Evolutionary conservation across 2,888 invertebrate species (phyloP).

Genomic region (Drosophila mulleri): DNA sequence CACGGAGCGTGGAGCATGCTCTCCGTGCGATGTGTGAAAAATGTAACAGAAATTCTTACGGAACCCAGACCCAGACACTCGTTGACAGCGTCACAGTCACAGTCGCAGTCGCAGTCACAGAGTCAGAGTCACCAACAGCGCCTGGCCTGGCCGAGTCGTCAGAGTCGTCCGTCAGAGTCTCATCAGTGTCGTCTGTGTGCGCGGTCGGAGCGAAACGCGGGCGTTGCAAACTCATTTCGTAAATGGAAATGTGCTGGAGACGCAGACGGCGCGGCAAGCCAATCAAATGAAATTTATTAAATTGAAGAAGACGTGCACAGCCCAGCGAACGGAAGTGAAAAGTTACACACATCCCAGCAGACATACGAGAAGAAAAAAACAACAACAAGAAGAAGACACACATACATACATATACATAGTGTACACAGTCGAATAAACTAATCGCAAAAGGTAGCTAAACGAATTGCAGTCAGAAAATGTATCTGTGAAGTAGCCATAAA

Average conservation of each 20-base stretch:
- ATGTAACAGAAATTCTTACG: constrained; percentile 63
- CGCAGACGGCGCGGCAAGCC: constrained; percentile 48
- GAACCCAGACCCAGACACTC: constrained; percentile 63
- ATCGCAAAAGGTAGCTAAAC: constrained; percentile 63
- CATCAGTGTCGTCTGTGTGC: constrained; percentile 45
- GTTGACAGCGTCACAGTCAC: constrained; percentile 47
- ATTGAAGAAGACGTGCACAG: constrained; percentile 70
- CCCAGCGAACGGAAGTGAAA: constrained; percentile 69
- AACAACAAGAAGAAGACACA: neutral
- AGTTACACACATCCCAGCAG: constrained; percentile 39
- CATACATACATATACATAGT: constrained; percentile 16
- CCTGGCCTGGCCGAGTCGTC: constrained; percentile 42
- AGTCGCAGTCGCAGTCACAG: constrained; percentile 31
- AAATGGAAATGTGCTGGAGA: constrained; percentile 67
- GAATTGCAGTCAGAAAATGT: constrained; percentile 63
- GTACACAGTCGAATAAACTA: constrained; percentile 54
- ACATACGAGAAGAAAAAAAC: neutral
- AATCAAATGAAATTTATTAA: constrained; percentile 77
- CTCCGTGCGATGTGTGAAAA: constrained; percentile 23
- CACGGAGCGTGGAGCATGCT: constrained; percentile 27
- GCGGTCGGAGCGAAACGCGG: constrained; percentile 49
- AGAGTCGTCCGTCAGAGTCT: constrained; percentile 39
- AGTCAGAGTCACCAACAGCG: constrained; percentile 53
- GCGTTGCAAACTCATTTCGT: constrained; percentile 64
- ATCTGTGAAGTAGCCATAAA: constrained; percentile 59